phyloP scores from a whole-genome alignment of 64 coral and sea anemone species.

The Acropora tenuis region DNA sequence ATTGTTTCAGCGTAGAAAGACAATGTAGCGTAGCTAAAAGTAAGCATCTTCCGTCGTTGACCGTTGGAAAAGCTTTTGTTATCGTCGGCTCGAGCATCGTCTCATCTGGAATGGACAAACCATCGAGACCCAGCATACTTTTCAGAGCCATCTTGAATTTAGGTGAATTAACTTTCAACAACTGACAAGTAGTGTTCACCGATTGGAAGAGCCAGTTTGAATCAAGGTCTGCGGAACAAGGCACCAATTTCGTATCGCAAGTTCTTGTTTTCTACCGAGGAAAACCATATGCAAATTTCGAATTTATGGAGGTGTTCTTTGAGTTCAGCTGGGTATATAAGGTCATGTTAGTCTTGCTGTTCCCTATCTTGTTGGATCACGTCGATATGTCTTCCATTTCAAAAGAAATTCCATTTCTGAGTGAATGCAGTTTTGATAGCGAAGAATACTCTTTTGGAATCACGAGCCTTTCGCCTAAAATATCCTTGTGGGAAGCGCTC shows the following conservation, averaged over 20 bases:
- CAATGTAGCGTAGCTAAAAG: neutral
- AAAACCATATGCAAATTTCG: slow-evolving; percentile 54
- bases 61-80: neutral
- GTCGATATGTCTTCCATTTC: neutral
- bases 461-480: slow-evolving; percentile 10
- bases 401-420: neutral
- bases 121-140: neutral
- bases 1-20: neutral
- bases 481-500: slow-evolving; percentile 39
- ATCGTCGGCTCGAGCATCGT: neutral
- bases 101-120: neutral
- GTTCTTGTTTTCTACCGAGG: slow-evolving; percentile 6
- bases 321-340: slow-evolving; percentile 30
- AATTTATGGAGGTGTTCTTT: slow-evolving; percentile 8
- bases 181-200: no score
- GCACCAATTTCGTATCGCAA: neutral
- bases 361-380: neutral
- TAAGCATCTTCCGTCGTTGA: neutral
- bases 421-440: neutral
- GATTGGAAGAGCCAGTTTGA: neutral
- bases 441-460: neutral
- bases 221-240: neutral
- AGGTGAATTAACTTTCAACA: neutral
- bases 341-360: neutral
- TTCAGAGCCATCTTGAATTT: neutral